phyloP scores from a whole-genome alignment of 2,797 vertebrate genomes.

The Kryptolebias ocellatus region DNA sequence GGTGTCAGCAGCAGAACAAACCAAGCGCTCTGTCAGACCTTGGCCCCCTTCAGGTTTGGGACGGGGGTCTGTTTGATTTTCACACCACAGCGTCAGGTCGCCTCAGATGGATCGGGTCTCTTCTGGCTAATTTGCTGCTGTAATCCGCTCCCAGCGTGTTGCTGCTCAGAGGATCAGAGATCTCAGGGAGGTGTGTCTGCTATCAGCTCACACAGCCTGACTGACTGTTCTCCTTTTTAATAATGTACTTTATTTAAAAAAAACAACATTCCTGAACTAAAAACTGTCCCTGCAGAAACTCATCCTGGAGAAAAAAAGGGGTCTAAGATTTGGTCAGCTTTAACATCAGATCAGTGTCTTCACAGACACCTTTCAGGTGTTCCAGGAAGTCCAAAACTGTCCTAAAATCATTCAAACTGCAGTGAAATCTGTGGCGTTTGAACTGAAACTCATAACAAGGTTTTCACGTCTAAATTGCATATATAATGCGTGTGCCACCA shows the following conservation, averaged over 20 bases:
- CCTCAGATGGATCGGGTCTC: slow-evolving; percentile 27
- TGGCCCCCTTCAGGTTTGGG: slow-evolving; percentile 28
- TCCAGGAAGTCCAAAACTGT: not conserved
- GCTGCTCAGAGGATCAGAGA: slow-evolving; percentile 51
- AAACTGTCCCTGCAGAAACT: too few relatives aligned
- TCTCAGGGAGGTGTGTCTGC: slow-evolving; percentile 12
- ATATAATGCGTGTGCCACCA: too few relatives aligned
- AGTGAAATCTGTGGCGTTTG: not conserved
- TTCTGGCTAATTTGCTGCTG: slow-evolving; percentile 61
- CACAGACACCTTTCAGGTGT: too few relatives aligned
- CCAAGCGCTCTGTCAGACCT: slow-evolving; percentile 27
- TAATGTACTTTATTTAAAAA: too few relatives aligned
- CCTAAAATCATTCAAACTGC: not conserved
- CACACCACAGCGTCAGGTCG: slow-evolving; percentile 50
- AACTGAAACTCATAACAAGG: not conserved
- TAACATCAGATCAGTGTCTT: too few relatives aligned
- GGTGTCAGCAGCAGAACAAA: slow-evolving; percentile 36
- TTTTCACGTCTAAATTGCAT: not conserved
- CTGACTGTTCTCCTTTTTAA: too few relatives aligned
- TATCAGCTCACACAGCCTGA: slow-evolving; percentile 10
- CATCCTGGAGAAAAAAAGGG: too few relatives aligned
- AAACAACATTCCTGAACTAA: too few relatives aligned
- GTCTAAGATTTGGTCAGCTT: too few relatives aligned
- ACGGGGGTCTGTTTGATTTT: slow-evolving; percentile 67
- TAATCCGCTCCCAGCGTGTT: slow-evolving; percentile 61